Base-by-base conservation (phyloP, 35 echinoderm and acorn worm species). In the Diadema setosum region DNA sequence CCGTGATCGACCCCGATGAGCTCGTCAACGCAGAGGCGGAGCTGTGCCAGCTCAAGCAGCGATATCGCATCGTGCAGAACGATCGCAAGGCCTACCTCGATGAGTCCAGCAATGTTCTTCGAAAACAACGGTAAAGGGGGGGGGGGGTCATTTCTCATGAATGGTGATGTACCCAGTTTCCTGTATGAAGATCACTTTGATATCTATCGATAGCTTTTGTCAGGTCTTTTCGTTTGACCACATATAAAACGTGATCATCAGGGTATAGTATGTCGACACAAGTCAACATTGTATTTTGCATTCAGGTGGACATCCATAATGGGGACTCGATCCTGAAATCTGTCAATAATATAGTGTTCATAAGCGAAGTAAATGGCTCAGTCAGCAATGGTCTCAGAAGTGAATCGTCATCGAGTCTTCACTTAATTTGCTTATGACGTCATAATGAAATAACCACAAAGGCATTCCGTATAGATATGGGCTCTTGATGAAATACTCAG, bases 1-100 rank as follows among this genome's bases (percentile, higher is more conserved):
- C 36, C 26, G 45, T 27, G 64, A 42, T 69, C 0, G 64, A 46
- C n/a, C 60, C 11, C 20, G 64, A 67, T 45, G 64, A 67, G 32
- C n/a, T 59, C 30, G 39, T n/a, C 27, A 58, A 27, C 20, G 87
- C 87, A 4, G 87, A 89, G 73, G 74, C 74, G 0, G 87, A 89
- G 39, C 75, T 89, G 0, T 18, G 25, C 15, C 67, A 60, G 21
- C 60, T 89, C 24, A 70, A 44, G 34, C 35, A 56, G 34, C 87
- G 76, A 37, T 82, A 89, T 58, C 73, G 87, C 32, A 81, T 89
- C 24, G 49, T 59, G 3, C 46, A 89, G 34, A 76, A 76, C 37
- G 87, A 82, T 80, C 46, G 87, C 0, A 82, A 58, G 70, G 87
- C 87, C 39, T 89, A 89, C 75, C 27, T 61, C 5, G 87, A 82